Conservation (phyloP, 2,888 invertebrate genomes). For the Aspidapion aeneum region DNA sequence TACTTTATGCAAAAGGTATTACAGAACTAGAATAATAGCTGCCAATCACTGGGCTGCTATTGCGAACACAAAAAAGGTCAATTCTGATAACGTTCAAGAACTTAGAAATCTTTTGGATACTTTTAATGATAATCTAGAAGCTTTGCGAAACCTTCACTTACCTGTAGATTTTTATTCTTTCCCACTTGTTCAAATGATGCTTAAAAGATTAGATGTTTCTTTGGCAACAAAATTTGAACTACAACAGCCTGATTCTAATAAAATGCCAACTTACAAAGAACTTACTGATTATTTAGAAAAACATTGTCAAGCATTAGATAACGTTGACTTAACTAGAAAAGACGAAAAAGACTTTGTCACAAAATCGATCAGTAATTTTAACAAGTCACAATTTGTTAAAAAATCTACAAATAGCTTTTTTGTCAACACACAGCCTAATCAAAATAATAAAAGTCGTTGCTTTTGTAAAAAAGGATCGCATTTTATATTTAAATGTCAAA, state of each 20-base stretch:
- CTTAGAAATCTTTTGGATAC: neutral
- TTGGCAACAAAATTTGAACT: neutral
- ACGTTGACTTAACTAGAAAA: neutral
- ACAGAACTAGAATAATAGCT: neutral
- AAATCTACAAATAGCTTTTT: neutral
- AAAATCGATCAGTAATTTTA: neutral
- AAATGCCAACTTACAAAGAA: neutral
- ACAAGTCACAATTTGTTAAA: neutral
- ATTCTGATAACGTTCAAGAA: neutral
- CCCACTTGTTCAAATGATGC: neutral
- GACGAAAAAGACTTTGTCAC: neutral
- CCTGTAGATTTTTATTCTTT: neutral
- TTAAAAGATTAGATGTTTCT: neutral
- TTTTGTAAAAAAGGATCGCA: neutral
- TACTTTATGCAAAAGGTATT: neutral
- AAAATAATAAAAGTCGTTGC: neutral
- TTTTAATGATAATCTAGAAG: neutral
- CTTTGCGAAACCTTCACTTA: neutral
- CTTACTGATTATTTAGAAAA: neutral
- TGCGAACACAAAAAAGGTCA: neutral
- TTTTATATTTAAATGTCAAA: neutral
- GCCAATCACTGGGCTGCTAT: neutral
- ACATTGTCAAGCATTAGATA: neutral
- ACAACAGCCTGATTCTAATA: neutral
- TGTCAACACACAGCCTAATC: neutral